Conservation (phyloP, 1,140 invertebrate species). For the Drosophila bocki region DNA sequence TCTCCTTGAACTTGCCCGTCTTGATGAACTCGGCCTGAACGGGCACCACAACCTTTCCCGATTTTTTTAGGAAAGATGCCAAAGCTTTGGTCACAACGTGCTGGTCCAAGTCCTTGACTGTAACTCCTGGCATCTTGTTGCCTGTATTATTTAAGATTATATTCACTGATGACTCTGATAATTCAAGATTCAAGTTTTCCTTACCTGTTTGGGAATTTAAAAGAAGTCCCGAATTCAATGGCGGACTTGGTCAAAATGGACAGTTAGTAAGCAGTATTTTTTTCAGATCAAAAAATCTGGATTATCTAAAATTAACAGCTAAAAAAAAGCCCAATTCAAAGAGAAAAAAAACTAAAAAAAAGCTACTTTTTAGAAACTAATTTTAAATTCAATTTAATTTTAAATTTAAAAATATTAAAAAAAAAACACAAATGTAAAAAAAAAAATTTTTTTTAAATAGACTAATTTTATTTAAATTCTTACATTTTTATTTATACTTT, state of each 20-base stretch:
- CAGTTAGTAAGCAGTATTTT: neutral
- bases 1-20: conserved; percentile 96
- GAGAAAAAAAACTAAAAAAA: no score
- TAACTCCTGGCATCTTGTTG: conserved; percentile 92
- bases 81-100: conserved; percentile 97
- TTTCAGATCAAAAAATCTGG: no score
- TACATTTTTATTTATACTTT: no score
- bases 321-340: no score
- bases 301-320: no score
- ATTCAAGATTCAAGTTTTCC: conserved; percentile 6
- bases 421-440: no score
- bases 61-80: conserved; percentile 98
- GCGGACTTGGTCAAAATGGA: conserved; percentile 9
- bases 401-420: no score
- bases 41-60: conserved; percentile 98
- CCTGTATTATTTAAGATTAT: neutral
- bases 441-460: no score
- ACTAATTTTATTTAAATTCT: no score
- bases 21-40: conserved; percentile 99
- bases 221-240: neutral
- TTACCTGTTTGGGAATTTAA: neutral
- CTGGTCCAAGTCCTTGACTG: conserved; percentile 99
- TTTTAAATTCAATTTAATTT: no score
- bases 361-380: no score
- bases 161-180: neutral